phyloP scores from a whole-genome alignment of 2,888 invertebrate species.

The Rhorus exstirpatorius region DNA sequence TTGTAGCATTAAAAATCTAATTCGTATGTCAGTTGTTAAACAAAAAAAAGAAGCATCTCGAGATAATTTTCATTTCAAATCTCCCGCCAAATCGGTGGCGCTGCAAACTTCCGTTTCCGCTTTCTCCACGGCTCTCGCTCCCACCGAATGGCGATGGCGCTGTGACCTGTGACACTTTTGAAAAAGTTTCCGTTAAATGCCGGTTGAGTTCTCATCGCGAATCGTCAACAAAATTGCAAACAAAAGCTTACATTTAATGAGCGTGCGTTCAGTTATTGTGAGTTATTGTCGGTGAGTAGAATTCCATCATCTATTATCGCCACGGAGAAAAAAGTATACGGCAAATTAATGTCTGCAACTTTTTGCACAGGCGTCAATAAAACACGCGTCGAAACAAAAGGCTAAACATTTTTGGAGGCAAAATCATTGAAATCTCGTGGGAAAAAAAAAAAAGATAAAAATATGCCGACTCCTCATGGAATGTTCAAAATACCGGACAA shows the following conservation, averaged over 20 bases:
- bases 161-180: constrained; percentile 35
- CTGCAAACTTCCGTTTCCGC: constrained; percentile 3
- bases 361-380: not conserved
- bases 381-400: not conserved
- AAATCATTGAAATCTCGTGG: not conserved
- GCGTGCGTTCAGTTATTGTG: not conserved
- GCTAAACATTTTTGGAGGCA: constrained; percentile 27
- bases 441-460: constrained; percentile 36
- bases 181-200: constrained; percentile 30
- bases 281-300: not conserved
- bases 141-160: not conserved
- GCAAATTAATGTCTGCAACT: not conserved
- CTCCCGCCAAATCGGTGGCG: constrained; percentile 33
- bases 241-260: not conserved
- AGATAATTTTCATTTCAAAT: constrained; percentile 12
- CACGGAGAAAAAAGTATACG: not conserved
- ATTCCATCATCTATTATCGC: not conserved
- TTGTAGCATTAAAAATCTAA: constrained; percentile 52
- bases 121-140: not conserved
- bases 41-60: not conserved
- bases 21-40: constrained; percentile 31
- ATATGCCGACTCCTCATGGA: constrained; percentile 41
- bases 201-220: not conserved
- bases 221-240: not conserved
- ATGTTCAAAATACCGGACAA: constrained; percentile 55